These are phyloP conservation scores for Epinotia brunnichana DNA, from an alignment of 2,888 invertebrate species.

Conservation along the genomic window DNA sequence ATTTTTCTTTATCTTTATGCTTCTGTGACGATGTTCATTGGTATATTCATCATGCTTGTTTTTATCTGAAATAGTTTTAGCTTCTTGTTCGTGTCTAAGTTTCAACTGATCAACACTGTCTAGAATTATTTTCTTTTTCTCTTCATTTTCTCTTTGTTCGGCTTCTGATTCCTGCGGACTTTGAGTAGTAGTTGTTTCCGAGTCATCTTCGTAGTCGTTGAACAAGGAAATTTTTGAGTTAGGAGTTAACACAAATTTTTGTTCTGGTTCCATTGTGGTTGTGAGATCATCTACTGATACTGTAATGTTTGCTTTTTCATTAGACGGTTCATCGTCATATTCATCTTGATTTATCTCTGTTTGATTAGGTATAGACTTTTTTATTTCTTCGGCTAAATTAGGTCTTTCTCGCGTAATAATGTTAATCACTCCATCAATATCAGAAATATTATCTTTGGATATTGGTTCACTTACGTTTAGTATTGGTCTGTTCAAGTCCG, in stretches of 20 bases:
- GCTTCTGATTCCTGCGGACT: slow-evolving; percentile 51
- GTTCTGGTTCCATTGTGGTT: slow-evolving; percentile 21
- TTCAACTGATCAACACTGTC: slow-evolving; percentile 73
- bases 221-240: slow-evolving; percentile 7
- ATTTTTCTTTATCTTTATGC: slow-evolving; percentile 56
- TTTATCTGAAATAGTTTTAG: slow-evolving; percentile 68
- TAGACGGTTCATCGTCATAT: slow-evolving; percentile 32
- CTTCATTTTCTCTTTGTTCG: slow-evolving; percentile 67
- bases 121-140: slow-evolving; percentile 68
- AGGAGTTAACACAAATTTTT: slow-evolving; percentile 7
- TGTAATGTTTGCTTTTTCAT: slow-evolving; percentile 27
- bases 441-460: slow-evolving; percentile 54
- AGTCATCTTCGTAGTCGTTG: slow-evolving; percentile 22
- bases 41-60: slow-evolving; percentile 71
- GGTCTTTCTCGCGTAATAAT: slow-evolving; percentile 60
- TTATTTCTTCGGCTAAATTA: slow-evolving; percentile 53
- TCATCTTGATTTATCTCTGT: slow-evolving; percentile 43
- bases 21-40: slow-evolving; percentile 67
- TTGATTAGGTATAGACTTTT: slow-evolving; percentile 45
- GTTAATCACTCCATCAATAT: slow-evolving; percentile 71
- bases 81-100: slow-evolving; percentile 70
- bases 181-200: slow-evolving; percentile 5
- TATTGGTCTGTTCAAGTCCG: slow-evolving; percentile 61
- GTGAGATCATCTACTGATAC: slow-evolving; percentile 1
- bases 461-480: slow-evolving; percentile 25